phyloP scores from a whole-genome alignment of 2,888 invertebrate genomes.

The Leptinotarsa tumamoca region DNA sequence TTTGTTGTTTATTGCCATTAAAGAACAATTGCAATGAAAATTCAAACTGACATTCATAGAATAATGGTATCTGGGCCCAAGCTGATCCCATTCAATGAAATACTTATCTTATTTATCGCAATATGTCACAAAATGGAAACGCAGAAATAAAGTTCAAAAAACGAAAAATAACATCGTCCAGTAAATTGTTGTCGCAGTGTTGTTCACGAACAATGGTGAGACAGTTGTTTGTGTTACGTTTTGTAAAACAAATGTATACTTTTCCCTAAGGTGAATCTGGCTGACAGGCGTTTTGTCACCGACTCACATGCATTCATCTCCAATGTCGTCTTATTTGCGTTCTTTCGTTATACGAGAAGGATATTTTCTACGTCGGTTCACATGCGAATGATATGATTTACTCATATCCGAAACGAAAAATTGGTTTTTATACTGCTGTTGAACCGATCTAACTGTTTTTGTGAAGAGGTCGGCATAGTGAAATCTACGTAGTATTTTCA shows the following conservation, averaged over 20 bases:
- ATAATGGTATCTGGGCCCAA: neutral
- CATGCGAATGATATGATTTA: neutral
- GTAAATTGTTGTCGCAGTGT: neutral
- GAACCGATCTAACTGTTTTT: too few species aligned
- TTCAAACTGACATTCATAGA: too few species aligned
- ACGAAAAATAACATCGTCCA: neutral
- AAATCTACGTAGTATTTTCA: too few species aligned
- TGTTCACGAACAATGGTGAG: constrained; percentile 2
- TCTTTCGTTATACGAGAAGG: neutral
- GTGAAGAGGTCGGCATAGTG: too few species aligned
- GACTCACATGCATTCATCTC: constrained; percentile 7
- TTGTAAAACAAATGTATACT: neutral
- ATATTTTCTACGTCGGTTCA: neutral
- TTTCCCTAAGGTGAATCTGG: neutral
- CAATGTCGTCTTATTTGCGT: neutral
- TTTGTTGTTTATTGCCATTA: too few species aligned
- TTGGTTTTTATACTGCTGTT: too few species aligned
- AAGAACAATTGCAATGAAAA: too few species aligned
- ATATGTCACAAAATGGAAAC: neutral
- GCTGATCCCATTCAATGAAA: neutral
- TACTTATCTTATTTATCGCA: neutral
- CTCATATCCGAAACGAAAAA: too few species aligned
- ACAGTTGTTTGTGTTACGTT: neutral
- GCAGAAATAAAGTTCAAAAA: neutral
- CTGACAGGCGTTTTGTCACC: constrained; percentile 12